Conservation (phyloP, 2,888 invertebrate species). For the Schizaphis graminum region DNA sequence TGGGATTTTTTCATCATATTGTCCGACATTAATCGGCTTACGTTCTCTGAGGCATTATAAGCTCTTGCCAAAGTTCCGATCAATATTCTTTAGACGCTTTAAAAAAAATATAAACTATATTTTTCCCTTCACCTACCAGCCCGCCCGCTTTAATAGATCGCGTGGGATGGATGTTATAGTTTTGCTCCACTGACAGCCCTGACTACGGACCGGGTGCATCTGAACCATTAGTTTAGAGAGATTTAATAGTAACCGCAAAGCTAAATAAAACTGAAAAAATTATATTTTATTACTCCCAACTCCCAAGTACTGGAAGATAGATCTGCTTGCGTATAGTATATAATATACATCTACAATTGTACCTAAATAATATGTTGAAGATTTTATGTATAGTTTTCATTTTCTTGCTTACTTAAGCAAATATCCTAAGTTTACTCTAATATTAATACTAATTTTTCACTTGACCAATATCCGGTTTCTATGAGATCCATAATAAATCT, state of each 20-base stretch:
- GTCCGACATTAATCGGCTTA: slow-evolving; percentile 65
- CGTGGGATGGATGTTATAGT: slow-evolving; percentile 48
- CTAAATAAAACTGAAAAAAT: neutral
- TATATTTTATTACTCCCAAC: slow-evolving; percentile 33
- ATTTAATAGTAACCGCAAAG: slow-evolving; percentile 44
- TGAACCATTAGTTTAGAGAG: slow-evolving; percentile 52
- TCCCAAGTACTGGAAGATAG: neutral
- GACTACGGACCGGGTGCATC: slow-evolving; percentile 17
- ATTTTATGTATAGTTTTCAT: neutral
- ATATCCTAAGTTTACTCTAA: neutral
- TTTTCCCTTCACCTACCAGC: neutral
- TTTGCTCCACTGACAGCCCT: slow-evolving; percentile 53
- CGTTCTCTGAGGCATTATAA: slow-evolving; percentile 56
- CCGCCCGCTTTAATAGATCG: slow-evolving; percentile 35
- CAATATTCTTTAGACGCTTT: slow-evolving; percentile 62
- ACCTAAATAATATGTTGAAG: neutral
- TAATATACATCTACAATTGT: neutral
- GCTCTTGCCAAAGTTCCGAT: slow-evolving; percentile 63
- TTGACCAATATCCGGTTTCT: neutral
- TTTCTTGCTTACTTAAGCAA: neutral
- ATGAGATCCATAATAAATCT: neutral
- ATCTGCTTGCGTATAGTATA: neutral
- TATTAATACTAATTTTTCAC: neutral
- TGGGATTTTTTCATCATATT: slow-evolving; percentile 62
- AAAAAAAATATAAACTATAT: slow-evolving; percentile 52